Evolutionary conservation across 2,797 vertebrate genomes (phyloP).

Genomic region (Halcyon smyrnensis): DNA sequence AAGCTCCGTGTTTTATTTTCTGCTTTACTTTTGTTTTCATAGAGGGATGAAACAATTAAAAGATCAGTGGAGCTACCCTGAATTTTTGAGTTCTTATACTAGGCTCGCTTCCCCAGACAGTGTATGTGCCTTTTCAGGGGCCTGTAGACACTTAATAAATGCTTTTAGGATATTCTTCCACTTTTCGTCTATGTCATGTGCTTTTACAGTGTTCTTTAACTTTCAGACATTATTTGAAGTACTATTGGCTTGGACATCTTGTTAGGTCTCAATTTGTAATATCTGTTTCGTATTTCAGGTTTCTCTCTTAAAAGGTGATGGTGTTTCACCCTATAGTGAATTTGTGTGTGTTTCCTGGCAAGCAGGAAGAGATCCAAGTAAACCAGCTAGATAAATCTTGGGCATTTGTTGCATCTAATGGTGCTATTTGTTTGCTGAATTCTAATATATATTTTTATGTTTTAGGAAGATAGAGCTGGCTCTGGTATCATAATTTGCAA

Average conservation of each 20-base stretch:
- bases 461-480: background rate
- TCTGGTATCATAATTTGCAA: background rate
- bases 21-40: background rate
- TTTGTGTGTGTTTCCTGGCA: background rate
- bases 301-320: background rate
- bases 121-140: no score
- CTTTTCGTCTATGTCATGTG: background rate
- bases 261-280: background rate
- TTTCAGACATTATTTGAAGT: background rate
- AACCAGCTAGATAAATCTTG: background rate
- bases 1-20: background rate
- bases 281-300: background rate
- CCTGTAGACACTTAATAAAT: background rate
- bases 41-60: accelerated
- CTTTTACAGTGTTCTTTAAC: background rate
- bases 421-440: background rate
- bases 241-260: background rate
- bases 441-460: accelerated
- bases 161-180: background rate
- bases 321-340: background rate
- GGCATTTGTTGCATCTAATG: background rate
- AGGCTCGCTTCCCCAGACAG: accelerated
- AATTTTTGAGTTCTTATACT: background rate
- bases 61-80: background rate
- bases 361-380: background rate